Base-by-base conservation (phyloP, 2,888 invertebrate genomes). In the Thysanoteuthis rhombus region DNA sequence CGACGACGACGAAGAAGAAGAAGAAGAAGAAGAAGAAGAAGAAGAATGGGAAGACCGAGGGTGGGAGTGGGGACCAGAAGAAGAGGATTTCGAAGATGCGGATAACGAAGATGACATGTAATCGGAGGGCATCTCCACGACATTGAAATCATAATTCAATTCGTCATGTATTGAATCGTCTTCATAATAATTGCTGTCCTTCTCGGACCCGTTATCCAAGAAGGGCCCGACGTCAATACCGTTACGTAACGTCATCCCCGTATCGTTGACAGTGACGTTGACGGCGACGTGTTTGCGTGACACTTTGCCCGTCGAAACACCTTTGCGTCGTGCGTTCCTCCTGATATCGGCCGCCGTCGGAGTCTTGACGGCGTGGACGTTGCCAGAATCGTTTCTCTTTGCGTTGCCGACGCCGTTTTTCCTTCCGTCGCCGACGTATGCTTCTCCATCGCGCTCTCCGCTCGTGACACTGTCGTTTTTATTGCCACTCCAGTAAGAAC, bases 1-100 rank as follows among this genome's bases (percentile, higher is more conserved):
- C n/a, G 42, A 92, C 12, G 92, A 92, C 6, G 45, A 92, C 6
- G 92, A 92, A 42, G 92, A 92, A 42, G 92, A 92, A 42, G 92
- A 42, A 92, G 42, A 42, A 42, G 92, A 40, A 42, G 92, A 92
- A 40, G 42, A 92, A 28, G 92, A 92, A 92, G 92, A 92, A 40
- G 42, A 39, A 40, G 40, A 45, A 28, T 16, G 8, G 25, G 36
- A 16, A 36, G n/a, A 75, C n/a, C 10, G 16, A 19, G 75, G 36
- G 36, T 16, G n/a, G 16, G n/a, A 75, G 36, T 36, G 25, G n/a
- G n/a, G 19, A 16, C 8, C n/a, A 10, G 75, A n/a, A 8, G n/a
- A 1, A 75, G 75, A 36, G 75, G 75, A 19, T 25, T 75, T 75
- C 12, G n/a, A 75, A 75, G n/a, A 75, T n/a, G 58, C 39, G 90